Evolutionary conservation across 2,797 vertebrate species (phyloP).

Genomic region (Ceyx erithaca): DNA sequence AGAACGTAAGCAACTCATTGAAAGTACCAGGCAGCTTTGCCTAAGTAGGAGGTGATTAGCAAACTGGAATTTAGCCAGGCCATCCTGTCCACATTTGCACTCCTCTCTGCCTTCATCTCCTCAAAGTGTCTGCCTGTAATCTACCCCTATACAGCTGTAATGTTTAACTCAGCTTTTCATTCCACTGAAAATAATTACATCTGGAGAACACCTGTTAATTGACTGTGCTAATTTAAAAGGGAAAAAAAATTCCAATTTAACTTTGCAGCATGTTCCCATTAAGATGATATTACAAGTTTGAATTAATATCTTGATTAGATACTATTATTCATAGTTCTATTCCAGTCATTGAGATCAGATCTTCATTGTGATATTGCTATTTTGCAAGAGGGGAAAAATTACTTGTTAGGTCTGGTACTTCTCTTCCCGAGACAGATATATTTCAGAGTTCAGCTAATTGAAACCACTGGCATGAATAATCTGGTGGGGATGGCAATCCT

Average conservation of each 20-base stretch:
- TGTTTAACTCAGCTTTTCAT: constrained; percentile 22
- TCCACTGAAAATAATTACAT: constrained; percentile 56
- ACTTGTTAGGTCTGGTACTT: neutral
- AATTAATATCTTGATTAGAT: constrained; percentile 76
- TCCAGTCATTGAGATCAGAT: neutral
- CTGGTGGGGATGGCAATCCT: neutral
- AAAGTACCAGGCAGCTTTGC: constrained; percentile 19
- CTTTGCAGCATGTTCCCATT: constrained; percentile 60
- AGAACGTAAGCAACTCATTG: constrained; percentile 1
- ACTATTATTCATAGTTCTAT: constrained; percentile 42
- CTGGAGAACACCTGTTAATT: constrained; percentile 60
- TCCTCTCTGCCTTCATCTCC: neutral
- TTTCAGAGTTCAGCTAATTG: constrained; percentile 26
- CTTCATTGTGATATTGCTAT: neutral
- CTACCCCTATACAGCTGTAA: neutral
- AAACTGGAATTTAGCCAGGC: constrained; percentile 24
- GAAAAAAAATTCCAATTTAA: constrained; percentile 34
- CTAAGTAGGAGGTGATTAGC: constrained; percentile 17
- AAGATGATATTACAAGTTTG: constrained; percentile 66
- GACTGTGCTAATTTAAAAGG: constrained; percentile 63
- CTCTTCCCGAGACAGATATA: neutral
- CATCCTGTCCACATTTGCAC: neutral
- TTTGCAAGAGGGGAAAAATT: neutral
- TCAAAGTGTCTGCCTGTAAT: neutral
- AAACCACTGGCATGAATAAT: constrained; percentile 13